Evolutionary conservation across 2,113 vertebrate species (phyloP), one percentile per base, ranked within the genome.

Genomic region (Sylvia atricapilla): DNA sequence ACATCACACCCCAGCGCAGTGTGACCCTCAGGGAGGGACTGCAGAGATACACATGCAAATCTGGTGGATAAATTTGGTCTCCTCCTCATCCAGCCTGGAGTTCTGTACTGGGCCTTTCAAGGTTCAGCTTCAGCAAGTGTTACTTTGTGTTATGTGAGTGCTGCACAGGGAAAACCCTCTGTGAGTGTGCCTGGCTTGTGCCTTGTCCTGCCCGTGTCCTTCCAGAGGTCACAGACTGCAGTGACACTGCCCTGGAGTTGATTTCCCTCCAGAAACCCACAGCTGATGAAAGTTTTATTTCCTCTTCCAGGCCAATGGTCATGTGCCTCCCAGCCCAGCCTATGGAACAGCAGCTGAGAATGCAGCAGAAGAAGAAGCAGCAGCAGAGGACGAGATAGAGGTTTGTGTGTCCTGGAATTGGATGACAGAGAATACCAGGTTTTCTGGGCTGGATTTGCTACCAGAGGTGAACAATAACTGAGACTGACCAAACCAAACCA

Each of bases 301-400:
- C 87, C 44, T 94, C 68, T 88, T 92, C 28, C 77, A 98, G 98
- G 96, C 95, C 93, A 97, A 96, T 90, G 97, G 97, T 76, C 96
- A 68, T 1, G 94, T 97, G 95, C 90, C 97, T 83, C 97, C 96
- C 3, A 95, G 96, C 96, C 97, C 93, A 93, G 98, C 96, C 12
- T 89, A 73, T 49, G 58, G 87, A 41, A 35, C 85, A 91, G 97
- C 92, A 89, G 82, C 81, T 72, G 98, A 98, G 96, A 91, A 84
- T 68, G 96, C 97, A 79, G 90, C 95, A 93, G 96, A 98, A 89
- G 96, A 97, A 95, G 96, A 8, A 37, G 41, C 87, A 68, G 96
- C 96, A 77, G 47, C 89, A 43, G 98, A 98, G 89, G 98, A 98
- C 2, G 98, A 98, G 97, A 97, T 97, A 11, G 97, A 98, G 98